Evolutionary conservation across 2,797 vertebrate species (phyloP).

Genomic region (Coregonus ussuriensis): DNA sequence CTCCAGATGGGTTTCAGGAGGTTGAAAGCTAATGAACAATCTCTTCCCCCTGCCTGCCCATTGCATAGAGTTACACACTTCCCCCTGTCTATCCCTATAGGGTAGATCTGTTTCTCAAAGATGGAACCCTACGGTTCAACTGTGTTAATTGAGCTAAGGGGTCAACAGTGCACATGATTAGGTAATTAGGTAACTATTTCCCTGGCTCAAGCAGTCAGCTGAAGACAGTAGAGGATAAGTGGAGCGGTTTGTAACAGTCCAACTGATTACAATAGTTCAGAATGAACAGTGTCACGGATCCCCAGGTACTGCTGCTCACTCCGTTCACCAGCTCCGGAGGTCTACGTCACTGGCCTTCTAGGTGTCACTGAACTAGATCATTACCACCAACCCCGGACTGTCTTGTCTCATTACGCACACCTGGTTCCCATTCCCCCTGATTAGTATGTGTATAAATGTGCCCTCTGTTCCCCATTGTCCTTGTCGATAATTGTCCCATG

Average conservation of each 20-base stretch:
- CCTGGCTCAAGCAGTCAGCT: background rate
- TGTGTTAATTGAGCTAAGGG: slow-evolving; percentile 39
- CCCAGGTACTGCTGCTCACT: too few relatives aligned
- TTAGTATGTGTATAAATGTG: too few relatives aligned
- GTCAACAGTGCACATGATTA: slow-evolving; percentile 31
- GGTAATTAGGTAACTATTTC: slow-evolving; percentile 15
- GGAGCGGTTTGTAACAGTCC: background rate
- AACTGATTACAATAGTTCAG: slow-evolving; percentile 20
- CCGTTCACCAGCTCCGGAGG: too few relatives aligned
- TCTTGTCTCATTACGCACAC: too few relatives aligned
- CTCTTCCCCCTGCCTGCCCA: slow-evolving; percentile 22
- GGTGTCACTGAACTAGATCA: too few relatives aligned
- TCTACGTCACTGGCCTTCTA: too few relatives aligned
- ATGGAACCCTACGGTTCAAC: slow-evolving; percentile 17
- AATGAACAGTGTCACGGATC: background rate
- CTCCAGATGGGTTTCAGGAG: slow-evolving; percentile 15
- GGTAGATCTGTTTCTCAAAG: slow-evolving; percentile 33
- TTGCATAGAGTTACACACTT: slow-evolving; percentile 35
- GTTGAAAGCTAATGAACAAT: slow-evolving; percentile 40
- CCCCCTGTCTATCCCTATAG: slow-evolving; percentile 18
- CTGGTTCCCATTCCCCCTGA: too few relatives aligned
- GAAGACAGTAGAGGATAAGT: background rate
- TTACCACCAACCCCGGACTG: too few relatives aligned
- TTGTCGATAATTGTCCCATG: too few relatives aligned
- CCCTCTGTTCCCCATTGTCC: too few relatives aligned